Conservation (phyloP, 2,797 vertebrate species). For the Gymnoscopelus braueri region DNA sequence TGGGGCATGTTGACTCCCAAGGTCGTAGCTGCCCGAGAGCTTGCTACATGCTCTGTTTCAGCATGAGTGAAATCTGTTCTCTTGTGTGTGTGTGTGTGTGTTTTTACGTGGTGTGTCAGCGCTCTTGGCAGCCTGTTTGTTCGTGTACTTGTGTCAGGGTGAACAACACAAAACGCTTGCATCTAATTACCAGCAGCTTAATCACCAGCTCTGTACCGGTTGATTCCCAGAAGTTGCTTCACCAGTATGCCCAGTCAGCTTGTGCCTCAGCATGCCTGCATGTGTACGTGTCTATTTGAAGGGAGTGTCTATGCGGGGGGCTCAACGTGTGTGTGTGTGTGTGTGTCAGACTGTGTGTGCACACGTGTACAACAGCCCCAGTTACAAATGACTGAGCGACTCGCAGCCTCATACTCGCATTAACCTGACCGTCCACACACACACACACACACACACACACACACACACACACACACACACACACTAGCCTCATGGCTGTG, state of each 20-base stretch:
- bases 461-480: conserved; percentile 8
- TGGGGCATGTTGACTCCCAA: conserved; percentile 58
- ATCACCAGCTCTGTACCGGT: conserved; percentile 43
- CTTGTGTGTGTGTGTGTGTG: conserved; percentile 34
- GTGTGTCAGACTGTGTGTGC: background rate
- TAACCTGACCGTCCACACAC: conserved; percentile 47
- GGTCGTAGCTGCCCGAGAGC: conserved; percentile 53
- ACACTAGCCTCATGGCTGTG: conserved; percentile 33
- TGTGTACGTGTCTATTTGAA: conserved; percentile 49
- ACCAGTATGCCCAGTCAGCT: conserved; percentile 39
- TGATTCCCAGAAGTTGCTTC: conserved; percentile 62
- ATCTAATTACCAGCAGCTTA: conserved; percentile 55
- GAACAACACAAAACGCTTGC: conserved; percentile 19
- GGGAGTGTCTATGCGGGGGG: conserved; percentile 50
- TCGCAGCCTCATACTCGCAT: conserved; percentile 64
- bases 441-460: conserved; percentile 10
- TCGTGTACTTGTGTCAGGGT: conserved; percentile 23
- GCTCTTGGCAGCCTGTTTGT: conserved; percentile 46
- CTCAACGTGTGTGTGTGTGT: background rate
- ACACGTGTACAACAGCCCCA: conserved; percentile 32
- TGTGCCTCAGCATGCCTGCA: conserved; percentile 37
- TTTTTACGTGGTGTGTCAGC: conserved; percentile 15
- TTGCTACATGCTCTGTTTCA: conserved; percentile 51
- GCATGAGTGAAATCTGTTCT: conserved; percentile 35
- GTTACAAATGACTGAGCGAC: conserved; percentile 48